A percentile compares a stretch with the other conserved stretches of the same genome.
phyloP scores from a whole-genome alignment of 2,888 invertebrate species.

The Lasioglossum lativentre region DNA sequence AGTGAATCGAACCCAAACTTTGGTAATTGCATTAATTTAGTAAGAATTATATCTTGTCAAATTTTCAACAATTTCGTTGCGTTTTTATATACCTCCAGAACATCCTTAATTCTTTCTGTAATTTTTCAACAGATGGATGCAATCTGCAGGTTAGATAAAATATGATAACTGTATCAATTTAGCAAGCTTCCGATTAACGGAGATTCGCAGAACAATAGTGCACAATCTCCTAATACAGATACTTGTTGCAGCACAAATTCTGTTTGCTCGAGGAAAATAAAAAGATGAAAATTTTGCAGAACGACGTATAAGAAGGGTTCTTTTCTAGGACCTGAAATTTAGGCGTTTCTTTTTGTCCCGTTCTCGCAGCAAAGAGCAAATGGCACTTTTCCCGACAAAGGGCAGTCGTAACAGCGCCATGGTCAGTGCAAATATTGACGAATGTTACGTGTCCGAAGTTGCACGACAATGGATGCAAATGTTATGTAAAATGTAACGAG shows the following conservation, averaged over 20 bases:
- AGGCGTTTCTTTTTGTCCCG: background rate
- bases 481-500: background rate
- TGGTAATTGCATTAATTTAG: too few species aligned
- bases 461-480: slow-evolving; percentile 13
- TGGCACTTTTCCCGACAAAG: background rate
- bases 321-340: background rate
- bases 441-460: slow-evolving; percentile 5
- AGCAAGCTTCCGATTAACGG: background rate
- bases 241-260: background rate
- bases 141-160: background rate
- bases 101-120: too few species aligned
- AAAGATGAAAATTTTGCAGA: background rate
- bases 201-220: background rate
- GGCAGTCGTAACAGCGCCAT: background rate
- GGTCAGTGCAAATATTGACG: slow-evolving; percentile 3
- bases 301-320: background rate
- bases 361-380: background rate
- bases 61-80: too few species aligned
- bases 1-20: too few species aligned
- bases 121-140: too few species aligned
- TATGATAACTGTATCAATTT: background rate
- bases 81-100: too few species aligned
- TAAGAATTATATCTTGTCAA: too few species aligned
- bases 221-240: background rate
- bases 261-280: background rate